These are phyloP conservation scores for Micoletzkya japonica DNA, from an alignment of 2,888 invertebrate genomes.

Conservation along the genomic window DNA sequence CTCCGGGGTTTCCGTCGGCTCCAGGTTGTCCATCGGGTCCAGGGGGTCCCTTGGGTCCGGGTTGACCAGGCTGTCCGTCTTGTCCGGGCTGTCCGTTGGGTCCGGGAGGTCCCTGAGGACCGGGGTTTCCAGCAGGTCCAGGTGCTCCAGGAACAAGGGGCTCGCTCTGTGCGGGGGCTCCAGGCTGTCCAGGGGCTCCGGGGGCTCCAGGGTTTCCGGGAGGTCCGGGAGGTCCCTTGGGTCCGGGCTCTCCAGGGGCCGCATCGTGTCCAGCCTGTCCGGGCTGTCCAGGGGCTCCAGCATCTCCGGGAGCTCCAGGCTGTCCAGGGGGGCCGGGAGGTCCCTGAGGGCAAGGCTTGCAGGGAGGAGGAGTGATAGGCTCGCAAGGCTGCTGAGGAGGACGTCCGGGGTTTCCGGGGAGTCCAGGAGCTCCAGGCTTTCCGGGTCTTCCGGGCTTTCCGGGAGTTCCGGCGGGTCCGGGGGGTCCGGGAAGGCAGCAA, in stretches of 20 bases:
- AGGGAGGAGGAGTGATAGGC: constrained; percentile 30
- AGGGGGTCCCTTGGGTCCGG: constrained; percentile 29
- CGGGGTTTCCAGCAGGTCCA: constrained; percentile 28
- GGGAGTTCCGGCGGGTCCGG: constrained; percentile 57
- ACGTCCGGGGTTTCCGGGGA: constrained; percentile 61
- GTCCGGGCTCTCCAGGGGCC: constrained; percentile 44
- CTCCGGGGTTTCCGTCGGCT: constrained; percentile 31
- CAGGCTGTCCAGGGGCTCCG: constrained; percentile 45
- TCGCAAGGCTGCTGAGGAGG: constrained; percentile 47
- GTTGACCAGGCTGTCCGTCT: constrained; percentile 26
- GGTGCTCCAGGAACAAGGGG: constrained; percentile 35
- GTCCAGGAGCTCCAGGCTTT: constrained; percentile 35
- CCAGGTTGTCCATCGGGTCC: constrained; percentile 29
- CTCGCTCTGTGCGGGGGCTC: constrained; percentile 41
- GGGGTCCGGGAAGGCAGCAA: constrained; percentile 55
- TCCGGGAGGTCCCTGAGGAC: constrained; percentile 30
- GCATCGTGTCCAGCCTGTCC: constrained; percentile 31
- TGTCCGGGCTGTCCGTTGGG: constrained; percentile 21
- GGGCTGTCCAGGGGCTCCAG: constrained; percentile 28
- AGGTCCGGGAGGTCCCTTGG: constrained; percentile 39
- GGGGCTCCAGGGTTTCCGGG: constrained; percentile 42
- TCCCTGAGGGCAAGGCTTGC: constrained; percentile 29
- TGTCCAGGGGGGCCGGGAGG: constrained; percentile 30
- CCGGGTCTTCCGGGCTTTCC: constrained; percentile 58
- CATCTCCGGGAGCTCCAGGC: constrained; percentile 27